A percentile compares a stretch with the other conserved stretches of the same genome.
Conservation (phyloP, 2,113 vertebrate genomes). For the Aphyosemion australe region DNA sequence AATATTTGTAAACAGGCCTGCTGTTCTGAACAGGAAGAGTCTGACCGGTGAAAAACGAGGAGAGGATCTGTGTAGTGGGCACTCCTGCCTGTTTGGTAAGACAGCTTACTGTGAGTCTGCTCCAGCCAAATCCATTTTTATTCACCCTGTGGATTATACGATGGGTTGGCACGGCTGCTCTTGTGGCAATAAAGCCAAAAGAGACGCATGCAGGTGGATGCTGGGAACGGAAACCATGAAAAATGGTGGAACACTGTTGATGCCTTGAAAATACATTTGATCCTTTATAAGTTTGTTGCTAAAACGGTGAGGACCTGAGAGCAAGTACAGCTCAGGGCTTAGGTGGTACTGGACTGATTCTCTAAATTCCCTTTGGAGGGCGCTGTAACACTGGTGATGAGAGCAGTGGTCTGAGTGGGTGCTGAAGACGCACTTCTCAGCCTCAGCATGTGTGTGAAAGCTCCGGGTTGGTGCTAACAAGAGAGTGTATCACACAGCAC, state of each 20-base stretch:
- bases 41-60: constrained; percentile 19
- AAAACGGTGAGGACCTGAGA: not conserved
- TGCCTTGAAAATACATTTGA: not conserved
- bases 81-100: constrained; percentile 42
- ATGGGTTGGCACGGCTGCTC: constrained; percentile 30
- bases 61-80: constrained; percentile 31
- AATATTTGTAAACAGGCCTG: constrained; percentile 1
- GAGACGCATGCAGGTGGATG: constrained; percentile 35
- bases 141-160: constrained; percentile 65
- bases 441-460: constrained; percentile 59
- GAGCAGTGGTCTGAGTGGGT: constrained; percentile 6
- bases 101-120: constrained; percentile 54
- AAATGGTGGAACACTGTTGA: not conserved
- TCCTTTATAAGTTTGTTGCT: not conserved
- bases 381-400: constrained; percentile 36
- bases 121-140: constrained; percentile 69
- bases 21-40: constrained; percentile 4
- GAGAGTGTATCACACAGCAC: not conserved
- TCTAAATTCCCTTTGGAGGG: constrained; percentile 58
- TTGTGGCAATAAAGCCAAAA: constrained; percentile 13
- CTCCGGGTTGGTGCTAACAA: constrained; percentile 49
- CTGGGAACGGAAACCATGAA: constrained; percentile 11
- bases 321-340: not conserved
- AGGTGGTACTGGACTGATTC: not conserved
- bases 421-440: constrained; percentile 52